Evolutionary conservation across 2,888 invertebrate species (phyloP).

Genomic region (Bombyx huttoni): DNA sequence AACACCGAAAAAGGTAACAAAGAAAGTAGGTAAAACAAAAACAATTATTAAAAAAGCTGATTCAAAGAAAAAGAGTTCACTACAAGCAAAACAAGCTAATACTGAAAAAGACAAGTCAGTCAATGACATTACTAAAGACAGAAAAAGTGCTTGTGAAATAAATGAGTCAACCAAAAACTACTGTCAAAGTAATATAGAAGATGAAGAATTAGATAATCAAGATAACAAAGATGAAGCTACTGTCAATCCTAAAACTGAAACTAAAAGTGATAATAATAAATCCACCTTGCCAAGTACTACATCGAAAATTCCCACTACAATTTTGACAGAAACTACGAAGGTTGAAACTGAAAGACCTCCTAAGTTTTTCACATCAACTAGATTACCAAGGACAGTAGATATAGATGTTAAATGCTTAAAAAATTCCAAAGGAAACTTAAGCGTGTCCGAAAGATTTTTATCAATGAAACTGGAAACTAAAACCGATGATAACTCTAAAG

Average conservation of each 20-base stretch:
- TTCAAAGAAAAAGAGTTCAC: slow-evolving; percentile 29
- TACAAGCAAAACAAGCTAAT: slow-evolving; percentile 14
- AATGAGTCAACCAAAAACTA: slow-evolving; percentile 5
- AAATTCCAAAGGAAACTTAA: slow-evolving; percentile 59
- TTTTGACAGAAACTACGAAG: slow-evolving; percentile 38
- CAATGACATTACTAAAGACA: slow-evolving; percentile 9
- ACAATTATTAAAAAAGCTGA: slow-evolving; percentile 34
- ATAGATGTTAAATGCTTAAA: slow-evolving; percentile 63
- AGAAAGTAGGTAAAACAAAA: slow-evolving; percentile 42
- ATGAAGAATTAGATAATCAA: slow-evolving; percentile 7
- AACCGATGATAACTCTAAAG: slow-evolving; percentile 37
- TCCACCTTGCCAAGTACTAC: slow-evolving; percentile 8
- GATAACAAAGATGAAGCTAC: slow-evolving; percentile 13
- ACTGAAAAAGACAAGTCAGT: slow-evolving; percentile 12
- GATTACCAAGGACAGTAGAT: slow-evolving; percentile 56
- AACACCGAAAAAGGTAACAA: slow-evolving; percentile 29
- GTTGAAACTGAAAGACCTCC: slow-evolving; percentile 53
- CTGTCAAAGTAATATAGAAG: slow-evolving; percentile 4
- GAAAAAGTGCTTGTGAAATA: slow-evolving; percentile 10
- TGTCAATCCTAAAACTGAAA: slow-evolving; percentile 12
- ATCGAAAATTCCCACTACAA: slow-evolving; percentile 13
- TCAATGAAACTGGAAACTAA: slow-evolving; percentile 54
- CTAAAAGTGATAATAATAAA: slow-evolving; percentile 10
- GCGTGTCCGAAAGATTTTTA: slow-evolving; percentile 55
- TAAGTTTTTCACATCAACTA: slow-evolving; percentile 58